phyloP scores from a whole-genome alignment of 35 echinoderm and acorn worm species.

The Apostichopus japonicus region DNA sequence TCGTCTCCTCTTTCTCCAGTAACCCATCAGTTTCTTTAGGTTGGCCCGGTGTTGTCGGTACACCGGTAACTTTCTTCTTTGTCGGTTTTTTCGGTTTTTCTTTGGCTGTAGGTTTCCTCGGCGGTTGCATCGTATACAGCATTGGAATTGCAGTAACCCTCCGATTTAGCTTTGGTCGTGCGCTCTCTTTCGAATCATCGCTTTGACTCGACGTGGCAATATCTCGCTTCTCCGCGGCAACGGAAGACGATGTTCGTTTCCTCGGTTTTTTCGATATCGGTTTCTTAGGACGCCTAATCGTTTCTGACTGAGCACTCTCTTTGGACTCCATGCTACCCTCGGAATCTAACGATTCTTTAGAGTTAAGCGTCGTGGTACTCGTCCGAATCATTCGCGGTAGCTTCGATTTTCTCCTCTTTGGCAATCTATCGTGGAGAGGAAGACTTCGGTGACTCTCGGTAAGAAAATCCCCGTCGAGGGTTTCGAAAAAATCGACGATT shows the following conservation, averaged over 20 bases:
- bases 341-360: slow-evolving; percentile 38
- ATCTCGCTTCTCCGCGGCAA: background rate
- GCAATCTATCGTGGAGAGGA: background rate
- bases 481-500: slow-evolving; percentile 49
- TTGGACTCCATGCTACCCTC: slow-evolving; percentile 37
- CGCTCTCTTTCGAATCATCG: slow-evolving; percentile 30
- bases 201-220: slow-evolving; percentile 5
- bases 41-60: background rate
- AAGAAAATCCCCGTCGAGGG: slow-evolving; percentile 23
- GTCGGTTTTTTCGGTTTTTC: background rate
- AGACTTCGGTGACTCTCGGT: slow-evolving; percentile 26
- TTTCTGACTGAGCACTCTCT: slow-evolving; percentile 35
- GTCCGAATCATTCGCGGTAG: slow-evolving; percentile 15
- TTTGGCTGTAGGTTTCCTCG: background rate
- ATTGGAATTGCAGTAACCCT: background rate
- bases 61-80: background rate
- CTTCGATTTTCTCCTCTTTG: slow-evolving; percentile 33
- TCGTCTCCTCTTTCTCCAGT: background rate
- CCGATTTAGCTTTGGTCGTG: background rate
- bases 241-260: background rate
- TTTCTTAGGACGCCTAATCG: background rate
- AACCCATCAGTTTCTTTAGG: background rate
- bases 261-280: background rate
- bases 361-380: background rate
- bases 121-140: background rate